These are phyloP conservation scores for Diogma glabrata DNA, from an alignment of 2,888 invertebrate species.

Conservation along the genomic window DNA sequence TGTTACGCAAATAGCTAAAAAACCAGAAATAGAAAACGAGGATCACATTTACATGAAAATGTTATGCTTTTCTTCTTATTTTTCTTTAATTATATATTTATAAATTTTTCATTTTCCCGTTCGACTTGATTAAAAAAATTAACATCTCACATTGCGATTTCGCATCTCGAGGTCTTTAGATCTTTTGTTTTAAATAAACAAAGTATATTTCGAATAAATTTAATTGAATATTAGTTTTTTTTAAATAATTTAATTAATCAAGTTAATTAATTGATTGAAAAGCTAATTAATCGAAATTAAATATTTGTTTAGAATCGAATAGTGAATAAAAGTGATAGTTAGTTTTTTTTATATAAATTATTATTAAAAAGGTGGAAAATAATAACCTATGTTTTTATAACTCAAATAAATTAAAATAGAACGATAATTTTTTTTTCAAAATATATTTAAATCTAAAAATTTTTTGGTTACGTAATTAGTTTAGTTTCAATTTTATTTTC, in stretches of 20 bases:
- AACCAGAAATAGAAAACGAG: conserved; percentile 20
- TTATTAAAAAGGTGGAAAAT: no score
- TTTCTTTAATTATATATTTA: no score
- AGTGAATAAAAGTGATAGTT: conserved; percentile 2
- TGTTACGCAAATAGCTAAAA: conserved; percentile 21
- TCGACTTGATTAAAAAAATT: conserved; percentile 14
- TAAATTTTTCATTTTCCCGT: neutral
- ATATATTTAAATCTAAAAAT: no score
- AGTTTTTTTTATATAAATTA: no score
- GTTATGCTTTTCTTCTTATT: no score
- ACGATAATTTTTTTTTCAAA: no score
- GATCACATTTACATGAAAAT: conserved; percentile 15
- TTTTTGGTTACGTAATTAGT: no score
- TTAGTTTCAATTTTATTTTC: no score
- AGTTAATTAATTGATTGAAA: neutral
- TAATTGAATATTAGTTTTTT: neutral
- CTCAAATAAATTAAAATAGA: no score
- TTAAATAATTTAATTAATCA: neutral
- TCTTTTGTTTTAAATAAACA: conserved; percentile 18
- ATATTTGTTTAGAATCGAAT: neutral
- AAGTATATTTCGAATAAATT: conserved; percentile 2
- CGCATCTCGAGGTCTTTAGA: conserved; percentile 34
- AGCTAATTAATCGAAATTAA: neutral
- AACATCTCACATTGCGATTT: conserved; percentile 32
- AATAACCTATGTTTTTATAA: no score